phyloP scores from a whole-genome alignment of 1,140 invertebrate genomes.

The Trichonephila clavipes region DNA sequence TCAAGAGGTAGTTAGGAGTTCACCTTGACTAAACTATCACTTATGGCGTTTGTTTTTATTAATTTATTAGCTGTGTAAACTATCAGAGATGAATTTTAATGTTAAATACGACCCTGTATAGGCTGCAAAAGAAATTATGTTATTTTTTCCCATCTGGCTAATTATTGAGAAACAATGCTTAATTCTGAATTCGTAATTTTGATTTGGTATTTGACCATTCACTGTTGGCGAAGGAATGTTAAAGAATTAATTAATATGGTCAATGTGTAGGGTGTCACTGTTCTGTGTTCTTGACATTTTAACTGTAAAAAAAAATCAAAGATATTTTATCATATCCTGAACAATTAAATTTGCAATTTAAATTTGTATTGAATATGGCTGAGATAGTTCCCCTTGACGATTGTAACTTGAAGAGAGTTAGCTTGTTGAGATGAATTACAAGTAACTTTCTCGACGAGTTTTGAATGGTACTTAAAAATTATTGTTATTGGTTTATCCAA shows the following conservation, averaged over 20 bases:
- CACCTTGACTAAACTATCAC: slow-evolving; percentile 3
- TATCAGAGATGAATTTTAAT: background rate
- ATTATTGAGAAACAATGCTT: background rate
- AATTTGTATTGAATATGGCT: too few relatives aligned
- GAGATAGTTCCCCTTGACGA: too few relatives aligned
- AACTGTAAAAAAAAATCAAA: background rate
- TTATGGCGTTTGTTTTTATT: background rate
- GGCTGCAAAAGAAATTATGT: background rate
- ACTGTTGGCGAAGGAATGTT: background rate
- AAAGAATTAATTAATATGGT: background rate
- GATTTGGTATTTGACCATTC: background rate
- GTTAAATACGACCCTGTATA: background rate
- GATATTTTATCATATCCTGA: background rate
- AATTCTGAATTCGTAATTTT: background rate
- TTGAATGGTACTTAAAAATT: too few relatives aligned
- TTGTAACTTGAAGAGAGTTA: too few relatives aligned
- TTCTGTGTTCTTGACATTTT: background rate
- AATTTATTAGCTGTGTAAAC: background rate
- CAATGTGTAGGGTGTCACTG: background rate
- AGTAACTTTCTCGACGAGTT: too few relatives aligned
- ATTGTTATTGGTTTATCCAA: too few relatives aligned
- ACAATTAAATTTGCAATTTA: too few relatives aligned
- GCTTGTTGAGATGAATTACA: too few relatives aligned
- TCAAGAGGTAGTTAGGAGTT: background rate
- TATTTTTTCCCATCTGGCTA: background rate